These are phyloP conservation scores for Callopanchax toddi DNA, from an alignment of 2,113 vertebrate genomes.

Conservation along the genomic window DNA sequence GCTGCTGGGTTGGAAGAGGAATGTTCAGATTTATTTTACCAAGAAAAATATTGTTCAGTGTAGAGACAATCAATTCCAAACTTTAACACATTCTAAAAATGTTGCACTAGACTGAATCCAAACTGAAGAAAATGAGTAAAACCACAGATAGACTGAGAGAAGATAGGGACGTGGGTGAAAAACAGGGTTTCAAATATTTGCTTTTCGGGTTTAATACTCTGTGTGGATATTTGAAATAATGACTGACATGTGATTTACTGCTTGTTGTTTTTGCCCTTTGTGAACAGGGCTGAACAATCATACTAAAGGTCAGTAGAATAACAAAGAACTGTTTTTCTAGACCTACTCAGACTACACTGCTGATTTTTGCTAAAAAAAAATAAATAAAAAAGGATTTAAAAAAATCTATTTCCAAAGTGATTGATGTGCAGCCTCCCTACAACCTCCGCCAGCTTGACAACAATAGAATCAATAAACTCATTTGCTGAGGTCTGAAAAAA, in stretches of 20 bases:
- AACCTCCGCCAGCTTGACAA: conserved; percentile 41
- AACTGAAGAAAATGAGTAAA: background rate
- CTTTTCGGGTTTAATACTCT: conserved; percentile 23
- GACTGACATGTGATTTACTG: conserved; percentile 68
- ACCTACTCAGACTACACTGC: conserved; percentile 15
- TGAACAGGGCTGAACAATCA: conserved; percentile 59
- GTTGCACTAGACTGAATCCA: conserved; percentile 5
- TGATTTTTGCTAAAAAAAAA: conserved; percentile 44
- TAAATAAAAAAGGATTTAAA: conserved; percentile 4
- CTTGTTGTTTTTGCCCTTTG: conserved; percentile 73
- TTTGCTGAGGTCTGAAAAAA: conserved; percentile 50
- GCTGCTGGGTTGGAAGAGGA: conserved; percentile 6
- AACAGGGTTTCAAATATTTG: background rate
- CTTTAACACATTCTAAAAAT: background rate
- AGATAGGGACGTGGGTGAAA: background rate
- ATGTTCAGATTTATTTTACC: conserved; percentile 22
- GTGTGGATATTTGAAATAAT: conserved; percentile 47
- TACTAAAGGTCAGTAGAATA: conserved; percentile 74
- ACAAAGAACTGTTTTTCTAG: conserved; percentile 59
- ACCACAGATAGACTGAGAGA: background rate
- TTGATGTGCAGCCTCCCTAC: conserved; percentile 54
- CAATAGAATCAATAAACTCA: conserved; percentile 67
- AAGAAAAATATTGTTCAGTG: conserved; percentile 14
- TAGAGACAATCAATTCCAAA: conserved; percentile 9
- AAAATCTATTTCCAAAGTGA: conserved; percentile 47